phyloP scores from a whole-genome alignment of 2,113 vertebrate genomes.

The Nesogale talazaci region DNA sequence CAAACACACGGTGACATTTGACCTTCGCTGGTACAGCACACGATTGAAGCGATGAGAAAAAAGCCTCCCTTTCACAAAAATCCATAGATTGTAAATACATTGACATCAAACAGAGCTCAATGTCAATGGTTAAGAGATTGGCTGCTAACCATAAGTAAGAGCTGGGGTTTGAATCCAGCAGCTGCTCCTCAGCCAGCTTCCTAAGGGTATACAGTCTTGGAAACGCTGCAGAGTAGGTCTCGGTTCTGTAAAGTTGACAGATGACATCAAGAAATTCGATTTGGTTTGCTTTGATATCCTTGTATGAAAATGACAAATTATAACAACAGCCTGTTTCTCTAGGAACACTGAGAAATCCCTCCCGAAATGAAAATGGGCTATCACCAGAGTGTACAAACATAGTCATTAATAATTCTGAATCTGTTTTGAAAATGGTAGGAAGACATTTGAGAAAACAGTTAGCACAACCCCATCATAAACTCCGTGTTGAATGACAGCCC shows the following conservation, averaged over 20 bases:
- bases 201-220: not conserved
- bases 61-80: constrained; percentile 16
- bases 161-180: not conserved
- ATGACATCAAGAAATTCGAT: not conserved
- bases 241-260: not conserved
- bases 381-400: not conserved
- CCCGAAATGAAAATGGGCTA: constrained; percentile 30
- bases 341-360: constrained; percentile 40
- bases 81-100: not conserved
- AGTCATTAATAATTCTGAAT: constrained; percentile 39
- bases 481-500: constrained; percentile 34
- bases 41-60: not conserved
- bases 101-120: constrained; percentile 17
- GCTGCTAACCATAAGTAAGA: not conserved
- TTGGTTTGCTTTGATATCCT: not conserved
- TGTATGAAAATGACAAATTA: constrained; percentile 33
- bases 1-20: not conserved
- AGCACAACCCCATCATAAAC: constrained; percentile 26
- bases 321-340: constrained; percentile 31
- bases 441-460: constrained; percentile 32
- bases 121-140: constrained; percentile 3
- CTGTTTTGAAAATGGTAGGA: constrained; percentile 41
- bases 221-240: not conserved
- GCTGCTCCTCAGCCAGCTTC: not conserved
- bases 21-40: not conserved